phyloP scores from a whole-genome alignment of 2,797 vertebrate species.

The Xenops minutus region DNA sequence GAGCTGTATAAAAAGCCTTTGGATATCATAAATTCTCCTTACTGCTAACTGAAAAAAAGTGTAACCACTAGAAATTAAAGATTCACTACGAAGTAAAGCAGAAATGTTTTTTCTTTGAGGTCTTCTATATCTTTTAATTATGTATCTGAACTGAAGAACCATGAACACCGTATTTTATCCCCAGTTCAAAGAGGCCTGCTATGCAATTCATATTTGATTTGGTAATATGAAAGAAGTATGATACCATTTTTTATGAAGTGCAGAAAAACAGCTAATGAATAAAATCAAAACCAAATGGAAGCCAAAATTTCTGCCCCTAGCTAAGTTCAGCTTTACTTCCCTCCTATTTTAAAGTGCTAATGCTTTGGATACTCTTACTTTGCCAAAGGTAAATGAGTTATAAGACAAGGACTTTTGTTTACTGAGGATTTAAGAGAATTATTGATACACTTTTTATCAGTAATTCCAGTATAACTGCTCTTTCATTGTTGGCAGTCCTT shows the following conservation, averaged over 20 bases:
- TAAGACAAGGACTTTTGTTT: not conserved
- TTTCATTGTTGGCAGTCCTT: not conserved
- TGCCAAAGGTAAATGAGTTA: not conserved
- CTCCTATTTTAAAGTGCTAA: not conserved
- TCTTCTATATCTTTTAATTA: not conserved
- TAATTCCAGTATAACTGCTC: not conserved
- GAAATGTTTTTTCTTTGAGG: not conserved
- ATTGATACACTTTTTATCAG: not conserved
- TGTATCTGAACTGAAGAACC: not conserved
- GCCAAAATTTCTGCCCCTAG: not conserved
- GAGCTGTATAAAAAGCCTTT: not conserved
- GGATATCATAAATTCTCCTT: not conserved
- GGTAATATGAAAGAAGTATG: not conserved
- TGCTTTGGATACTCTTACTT: not conserved
- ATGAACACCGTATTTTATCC: not conserved
- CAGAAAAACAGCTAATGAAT: not conserved
- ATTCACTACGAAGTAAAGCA: not conserved
- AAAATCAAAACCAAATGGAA: slow-evolving; percentile 7
- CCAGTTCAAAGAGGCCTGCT: not conserved
- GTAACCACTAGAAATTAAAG: not conserved
- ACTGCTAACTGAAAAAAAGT: not conserved
- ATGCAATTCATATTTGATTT: not conserved
- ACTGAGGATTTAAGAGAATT: not conserved
- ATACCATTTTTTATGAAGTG: not conserved
- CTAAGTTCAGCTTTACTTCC: not conserved